phyloP scores from a whole-genome alignment of 2,888 invertebrate genomes.

The Loripinus fragilis region DNA sequence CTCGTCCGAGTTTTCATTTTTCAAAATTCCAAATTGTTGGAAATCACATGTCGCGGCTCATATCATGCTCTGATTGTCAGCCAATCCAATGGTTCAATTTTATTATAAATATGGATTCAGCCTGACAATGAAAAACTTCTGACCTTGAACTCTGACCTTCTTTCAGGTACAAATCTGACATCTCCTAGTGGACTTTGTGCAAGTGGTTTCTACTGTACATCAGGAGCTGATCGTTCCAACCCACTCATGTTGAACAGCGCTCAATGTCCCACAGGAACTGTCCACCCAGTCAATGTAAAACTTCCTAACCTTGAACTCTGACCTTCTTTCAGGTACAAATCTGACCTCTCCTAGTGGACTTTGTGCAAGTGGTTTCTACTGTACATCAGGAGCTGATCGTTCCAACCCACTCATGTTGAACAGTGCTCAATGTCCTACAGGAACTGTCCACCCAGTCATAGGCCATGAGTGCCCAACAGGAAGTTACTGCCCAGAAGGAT shows the following conservation, averaged over 20 bases:
- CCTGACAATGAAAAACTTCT: no score
- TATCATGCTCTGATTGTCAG: no score
- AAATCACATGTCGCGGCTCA: no score
- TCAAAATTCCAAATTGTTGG: no score
- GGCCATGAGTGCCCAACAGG: conserved; percentile 79
- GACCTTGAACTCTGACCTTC: neutral
- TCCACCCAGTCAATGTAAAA: conserved; percentile 80
- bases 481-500: conserved; percentile 77
- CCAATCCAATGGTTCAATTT: no score
- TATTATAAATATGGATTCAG: no score
- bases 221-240: conserved; percentile 75
- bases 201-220: conserved; percentile 76
- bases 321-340: conserved; percentile 66
- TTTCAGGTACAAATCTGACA: conserved; percentile 73
- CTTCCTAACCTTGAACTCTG: no score
- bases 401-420: conserved; percentile 79
- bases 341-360: conserved; percentile 73
- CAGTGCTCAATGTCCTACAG: conserved; percentile 78
- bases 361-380: conserved; percentile 77
- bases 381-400: conserved; percentile 74
- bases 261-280: conserved; percentile 78
- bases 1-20: no score
- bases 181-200: conserved; percentile 74
- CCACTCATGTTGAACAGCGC: conserved; percentile 77
- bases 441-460: conserved; percentile 78